phyloP scores from a whole-genome alignment of 2,888 invertebrate species.

The Maniola hyperantus region DNA sequence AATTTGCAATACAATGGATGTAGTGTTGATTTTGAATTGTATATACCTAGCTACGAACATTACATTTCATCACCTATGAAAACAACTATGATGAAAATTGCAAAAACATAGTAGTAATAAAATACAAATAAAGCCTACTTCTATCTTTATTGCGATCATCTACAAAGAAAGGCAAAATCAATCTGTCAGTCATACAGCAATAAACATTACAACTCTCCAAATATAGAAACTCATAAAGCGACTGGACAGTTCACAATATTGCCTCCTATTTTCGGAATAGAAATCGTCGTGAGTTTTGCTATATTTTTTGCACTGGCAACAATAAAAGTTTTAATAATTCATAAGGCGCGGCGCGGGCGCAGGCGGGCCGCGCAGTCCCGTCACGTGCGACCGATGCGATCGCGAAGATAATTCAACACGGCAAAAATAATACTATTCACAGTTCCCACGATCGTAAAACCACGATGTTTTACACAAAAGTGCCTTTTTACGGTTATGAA shows the following conservation, averaged over 20 bases:
- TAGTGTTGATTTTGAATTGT: no score
- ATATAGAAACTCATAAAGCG: slow-evolving; percentile 71
- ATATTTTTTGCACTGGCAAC: slow-evolving; percentile 69
- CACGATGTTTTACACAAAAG: slow-evolving; percentile 65
- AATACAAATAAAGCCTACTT: neutral
- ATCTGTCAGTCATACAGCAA: slow-evolving; percentile 39
- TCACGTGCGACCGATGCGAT: slow-evolving; percentile 70
- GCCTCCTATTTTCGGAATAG: slow-evolving; percentile 75
- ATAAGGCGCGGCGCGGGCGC: slow-evolving; percentile 61
- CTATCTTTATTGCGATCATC: slow-evolving; percentile 5
- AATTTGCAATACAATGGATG: no score
- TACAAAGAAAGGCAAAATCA: slow-evolving; percentile 37
- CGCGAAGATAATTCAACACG: slow-evolving; percentile 62
- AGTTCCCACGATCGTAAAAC: slow-evolving; percentile 78
- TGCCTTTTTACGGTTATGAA: slow-evolving; percentile 37
- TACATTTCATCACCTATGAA: no score
- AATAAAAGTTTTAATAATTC: slow-evolving; percentile 81
- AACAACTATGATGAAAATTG: no score
- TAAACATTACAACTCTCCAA: slow-evolving; percentile 56
- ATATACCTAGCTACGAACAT: no score
- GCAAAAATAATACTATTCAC: slow-evolving; percentile 74
- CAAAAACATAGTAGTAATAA: no score
- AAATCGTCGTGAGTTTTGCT: slow-evolving; percentile 60
- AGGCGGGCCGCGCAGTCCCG: slow-evolving; percentile 57
- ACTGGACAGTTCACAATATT: slow-evolving; percentile 57